A percentile compares a stretch with the other conserved stretches of the same genome.
phyloP scores from a whole-genome alignment of 2,888 invertebrate species.

The Thymelicus acteon region DNA sequence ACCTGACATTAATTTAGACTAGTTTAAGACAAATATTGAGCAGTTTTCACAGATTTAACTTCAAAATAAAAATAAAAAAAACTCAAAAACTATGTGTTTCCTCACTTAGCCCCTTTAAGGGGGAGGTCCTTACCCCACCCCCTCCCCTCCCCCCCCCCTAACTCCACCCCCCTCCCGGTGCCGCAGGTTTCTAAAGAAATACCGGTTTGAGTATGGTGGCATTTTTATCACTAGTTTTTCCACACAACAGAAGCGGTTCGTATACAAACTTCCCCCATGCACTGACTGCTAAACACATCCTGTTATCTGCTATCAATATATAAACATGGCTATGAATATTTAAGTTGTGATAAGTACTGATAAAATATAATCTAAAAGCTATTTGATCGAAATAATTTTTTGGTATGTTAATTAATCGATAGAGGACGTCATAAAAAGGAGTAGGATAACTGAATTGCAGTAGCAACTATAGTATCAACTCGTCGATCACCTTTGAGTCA shows the following conservation, averaged over 20 bases:
- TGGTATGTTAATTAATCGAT: conserved; percentile 32
- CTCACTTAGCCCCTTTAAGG: no score
- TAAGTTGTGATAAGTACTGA: conserved; percentile 40
- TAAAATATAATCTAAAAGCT: conserved; percentile 37
- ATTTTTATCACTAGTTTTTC: background rate
- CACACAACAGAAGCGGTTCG: background rate
- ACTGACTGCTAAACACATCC: conserved; percentile 26
- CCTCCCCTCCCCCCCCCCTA: no score
- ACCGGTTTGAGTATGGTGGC: no score
- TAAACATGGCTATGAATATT: conserved; percentile 42
- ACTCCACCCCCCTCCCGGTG: no score
- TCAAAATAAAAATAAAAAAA: no score
- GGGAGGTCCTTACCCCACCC: no score
- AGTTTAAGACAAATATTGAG: no score
- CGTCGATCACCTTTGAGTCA: no score
- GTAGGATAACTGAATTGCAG: background rate
- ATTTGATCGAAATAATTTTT: conserved; percentile 34
- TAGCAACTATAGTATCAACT: background rate
- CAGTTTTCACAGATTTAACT: no score
- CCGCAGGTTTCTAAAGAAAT: no score
- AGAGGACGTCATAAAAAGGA: conserved; percentile 17
- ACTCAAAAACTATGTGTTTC: no score
- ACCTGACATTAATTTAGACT: no score
- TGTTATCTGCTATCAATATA: conserved; percentile 38
- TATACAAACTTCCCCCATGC: background rate